Base-by-base conservation (phyloP, 2,113 vertebrate genomes). In the Phalacrocorax aristotelis region DNA sequence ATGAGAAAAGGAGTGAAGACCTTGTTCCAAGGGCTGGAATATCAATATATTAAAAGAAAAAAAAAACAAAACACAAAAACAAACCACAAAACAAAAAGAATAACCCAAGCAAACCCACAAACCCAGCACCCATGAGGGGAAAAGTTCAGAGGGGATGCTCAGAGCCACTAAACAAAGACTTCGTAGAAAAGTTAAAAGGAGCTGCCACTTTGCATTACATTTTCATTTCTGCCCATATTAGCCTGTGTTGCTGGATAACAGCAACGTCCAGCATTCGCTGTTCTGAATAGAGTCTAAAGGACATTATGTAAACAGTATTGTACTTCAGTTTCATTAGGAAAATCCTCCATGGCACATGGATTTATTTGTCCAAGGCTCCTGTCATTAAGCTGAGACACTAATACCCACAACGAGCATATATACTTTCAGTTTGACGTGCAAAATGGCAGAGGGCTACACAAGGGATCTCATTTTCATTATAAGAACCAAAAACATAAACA, bases 1-100 rank as follows among this genome's bases (percentile, higher is more conserved):
- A 98, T 94, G 98, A 98, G 97, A 98, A 97, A 96, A 97, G 97
- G 97, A 98, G 98, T 91, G 97, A 96, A 98, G 98, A 98, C 97
- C 97, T 98, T 97, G 97, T 96, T 97, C 97, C 97, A 96, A 98
- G 97, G 97, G 96, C 97, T 98, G 96, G 97, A 95, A 97, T 97
- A 97, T 97, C 98, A 97, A 89, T 90, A 97, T 95, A 97, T 87
- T 85, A 74, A 78, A 70, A 83, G 60, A 82, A 83, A 83, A 32
- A 61, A 26, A 40, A 52, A 44, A 57, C 75, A 48, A 61, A 57
- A 13, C 25, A 38, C 38, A 23, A 58, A 58, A 55, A 26, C 34
- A 38, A 20, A 7, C 23, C 4, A 30, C 49, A 12, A 6, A 25
- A 13, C 23, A 29, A 46, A 34, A 21, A 6, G 15, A 38, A 38